Base-by-base conservation (phyloP, 2,797 vertebrate genomes). In the Mallotus villosus region DNA sequence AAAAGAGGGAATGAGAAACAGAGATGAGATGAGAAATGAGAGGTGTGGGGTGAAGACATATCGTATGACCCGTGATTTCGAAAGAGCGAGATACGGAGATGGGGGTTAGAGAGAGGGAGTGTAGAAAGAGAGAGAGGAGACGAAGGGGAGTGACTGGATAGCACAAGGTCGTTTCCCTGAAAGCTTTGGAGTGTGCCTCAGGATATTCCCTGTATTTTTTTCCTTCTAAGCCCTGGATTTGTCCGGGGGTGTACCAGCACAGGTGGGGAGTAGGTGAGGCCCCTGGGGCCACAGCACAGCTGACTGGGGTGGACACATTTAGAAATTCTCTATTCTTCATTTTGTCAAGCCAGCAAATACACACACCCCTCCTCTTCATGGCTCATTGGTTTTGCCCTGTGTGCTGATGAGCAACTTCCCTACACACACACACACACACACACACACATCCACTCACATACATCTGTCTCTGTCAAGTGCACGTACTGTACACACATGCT, bases 281-380 rank as follows among this genome's bases (percentile, higher is more conserved):
- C 62, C 67, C 62, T 65, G n/a, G 11, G 55, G 24, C 32, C 32
- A 19, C 17, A 17, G 16, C 19, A 29, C 5, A 37, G 74, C 71
- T 81, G 75, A 84, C 67, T 76, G 73, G 68, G 75, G 67, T 78
- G 81, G 84, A 88, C 82, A 83, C 51, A 83, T 90, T 76, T 86
- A 84, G 80, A 79, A 64, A 74, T 11, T 75, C 67, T 68, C 84
- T 80, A 85, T 89, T 85, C 82, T 84, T 87, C 79, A 87, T 89
- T 86, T 87, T 89, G 89, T 90, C 88, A 85, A 77, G 82, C 68
- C 14, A 68, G 74, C 77, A 65, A 49, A 80, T 81, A 85, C 61
- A 73, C 14, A 34, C 60, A 5, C 41, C 17, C 41, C 73, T 59
- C 57, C 62, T 55, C 63, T 72, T 75, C 69, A 71, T 73, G 71